Base-by-base conservation (phyloP, 2,113 vertebrate genomes). In the Crotalus viridis region DNA sequence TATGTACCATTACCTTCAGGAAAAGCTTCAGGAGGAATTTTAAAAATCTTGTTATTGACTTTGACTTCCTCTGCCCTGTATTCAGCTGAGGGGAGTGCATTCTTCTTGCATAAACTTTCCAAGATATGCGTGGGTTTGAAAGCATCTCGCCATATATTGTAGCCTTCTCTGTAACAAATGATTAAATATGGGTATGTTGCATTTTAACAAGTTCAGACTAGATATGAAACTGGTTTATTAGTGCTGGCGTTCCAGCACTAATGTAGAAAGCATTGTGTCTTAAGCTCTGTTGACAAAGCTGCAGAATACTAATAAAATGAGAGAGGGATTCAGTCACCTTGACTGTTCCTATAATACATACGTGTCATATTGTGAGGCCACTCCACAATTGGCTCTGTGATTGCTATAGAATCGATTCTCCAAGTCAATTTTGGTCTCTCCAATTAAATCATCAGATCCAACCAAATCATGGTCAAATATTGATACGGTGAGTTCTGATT, bases 401-500 rank as follows among this genome's bases (percentile, higher is more conserved):
- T 97, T 98, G 96, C 99, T 99, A 93, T 99, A 99, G 97, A 99
- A 99, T 10, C 98, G 96, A 95, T 99, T 99, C 97, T 99, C 99
- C 96, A 99, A 57, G 94, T 99, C 99, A 69, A 98, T 94, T 81
- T 97, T 98, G 0, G 99, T 99, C 95, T 99, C 99, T 0, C 99
- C 99, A 1, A 99, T 99, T 93, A 98, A 95, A 89, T 99, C 99
- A 91, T 99, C 98, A 2, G 98, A 97, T 48, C 99, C 99, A 55
- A 99, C 96, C 1, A 99, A 93, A 95, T 99, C 98, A 21, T 99
- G 99, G 93, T 99, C 99, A 56, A 98, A 98, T 88, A 99, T 94
- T 3, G 92, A 97, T 94, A 99, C 89, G 0, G 93, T 97, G 96
- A 99, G 97, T 95, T 99, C 98, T 0, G 99, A 98, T 91, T 99